Percentiles rank a stretch among this genome's conserved stretches.
phyloP scores from a whole-genome alignment of 2,113 vertebrate species.

The Pseudopipra pipra region DNA sequence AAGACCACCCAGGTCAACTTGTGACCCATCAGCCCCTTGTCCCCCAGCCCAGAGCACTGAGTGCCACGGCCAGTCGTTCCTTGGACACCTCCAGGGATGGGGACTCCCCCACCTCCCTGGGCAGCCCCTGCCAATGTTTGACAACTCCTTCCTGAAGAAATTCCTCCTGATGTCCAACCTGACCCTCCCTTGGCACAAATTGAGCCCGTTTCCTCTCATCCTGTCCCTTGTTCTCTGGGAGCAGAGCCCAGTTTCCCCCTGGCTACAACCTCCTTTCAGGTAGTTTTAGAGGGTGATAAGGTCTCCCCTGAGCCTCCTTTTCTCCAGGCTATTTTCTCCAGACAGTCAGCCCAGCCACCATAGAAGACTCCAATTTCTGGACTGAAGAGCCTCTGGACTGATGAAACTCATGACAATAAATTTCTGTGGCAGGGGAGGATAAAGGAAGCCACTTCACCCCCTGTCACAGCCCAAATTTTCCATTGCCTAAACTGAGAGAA shows the following conservation, averaged over 20 bases:
- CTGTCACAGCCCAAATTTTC: neutral
- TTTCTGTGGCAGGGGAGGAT: neutral
- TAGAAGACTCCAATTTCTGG: neutral
- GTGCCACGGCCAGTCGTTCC: accelerated
- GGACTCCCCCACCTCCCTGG: neutral
- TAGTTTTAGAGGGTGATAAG: neutral
- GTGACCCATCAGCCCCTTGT: neutral
- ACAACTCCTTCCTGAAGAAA: neutral
- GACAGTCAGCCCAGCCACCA: neutral
- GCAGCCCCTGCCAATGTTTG: neutral
- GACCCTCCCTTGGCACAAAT: neutral
- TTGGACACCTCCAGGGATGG: neutral
- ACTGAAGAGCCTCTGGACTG: neutral
- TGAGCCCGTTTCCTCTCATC: neutral
- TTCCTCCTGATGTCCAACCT: neutral
- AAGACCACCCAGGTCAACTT: accelerated
- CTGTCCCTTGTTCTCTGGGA: neutral
- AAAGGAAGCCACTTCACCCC: neutral
- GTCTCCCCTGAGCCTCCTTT: neutral
- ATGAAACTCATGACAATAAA: neutral
- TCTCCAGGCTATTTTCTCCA: neutral
- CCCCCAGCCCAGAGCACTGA: neutral
- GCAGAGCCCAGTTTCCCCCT: neutral
- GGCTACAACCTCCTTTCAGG: neutral
- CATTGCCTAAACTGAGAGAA: neutral